Conservation (phyloP, 2,797 vertebrate genomes). For the Scarus forsteni region DNA sequence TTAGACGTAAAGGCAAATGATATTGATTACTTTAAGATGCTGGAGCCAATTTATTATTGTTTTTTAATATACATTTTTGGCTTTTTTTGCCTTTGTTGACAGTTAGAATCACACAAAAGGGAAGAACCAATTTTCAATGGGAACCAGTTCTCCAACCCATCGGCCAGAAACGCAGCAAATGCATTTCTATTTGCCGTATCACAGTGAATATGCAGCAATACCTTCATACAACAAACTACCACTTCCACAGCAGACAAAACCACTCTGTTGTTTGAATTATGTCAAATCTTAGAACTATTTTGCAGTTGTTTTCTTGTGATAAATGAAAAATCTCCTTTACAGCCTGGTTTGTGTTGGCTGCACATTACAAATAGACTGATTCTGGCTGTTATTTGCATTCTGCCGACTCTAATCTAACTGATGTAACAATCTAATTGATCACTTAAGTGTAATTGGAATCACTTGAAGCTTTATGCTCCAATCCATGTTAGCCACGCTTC, state of each 20-base stretch:
- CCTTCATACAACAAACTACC: too few relatives aligned
- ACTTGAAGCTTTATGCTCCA: constrained; percentile 64
- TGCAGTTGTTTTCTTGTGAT: not conserved
- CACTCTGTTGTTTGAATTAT: constrained; percentile 5
- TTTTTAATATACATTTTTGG: too few relatives aligned
- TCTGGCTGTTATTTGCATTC: constrained; percentile 46
- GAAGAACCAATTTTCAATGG: too few relatives aligned
- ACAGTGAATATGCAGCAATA: too few relatives aligned
- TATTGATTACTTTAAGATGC: too few relatives aligned
- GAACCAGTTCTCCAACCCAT: too few relatives aligned
- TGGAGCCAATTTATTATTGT: too few relatives aligned
- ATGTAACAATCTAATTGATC: constrained; percentile 71
- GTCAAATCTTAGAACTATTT: not conserved
- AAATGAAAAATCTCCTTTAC: not conserved
- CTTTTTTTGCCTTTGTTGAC: too few relatives aligned
- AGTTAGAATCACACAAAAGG: too few relatives aligned
- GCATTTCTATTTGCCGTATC: too few relatives aligned
- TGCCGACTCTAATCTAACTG: constrained; percentile 60
- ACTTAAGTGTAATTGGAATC: constrained; percentile 68
- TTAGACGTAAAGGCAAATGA: too few relatives aligned
- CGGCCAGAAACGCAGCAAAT: too few relatives aligned
- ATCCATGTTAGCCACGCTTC: constrained; percentile 64
- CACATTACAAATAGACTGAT: constrained; percentile 31
- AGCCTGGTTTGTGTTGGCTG: constrained; percentile 8
- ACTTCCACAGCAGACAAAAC: not conserved